Base-by-base conservation (phyloP, 2,797 vertebrate species). In the Mallotus villosus region DNA sequence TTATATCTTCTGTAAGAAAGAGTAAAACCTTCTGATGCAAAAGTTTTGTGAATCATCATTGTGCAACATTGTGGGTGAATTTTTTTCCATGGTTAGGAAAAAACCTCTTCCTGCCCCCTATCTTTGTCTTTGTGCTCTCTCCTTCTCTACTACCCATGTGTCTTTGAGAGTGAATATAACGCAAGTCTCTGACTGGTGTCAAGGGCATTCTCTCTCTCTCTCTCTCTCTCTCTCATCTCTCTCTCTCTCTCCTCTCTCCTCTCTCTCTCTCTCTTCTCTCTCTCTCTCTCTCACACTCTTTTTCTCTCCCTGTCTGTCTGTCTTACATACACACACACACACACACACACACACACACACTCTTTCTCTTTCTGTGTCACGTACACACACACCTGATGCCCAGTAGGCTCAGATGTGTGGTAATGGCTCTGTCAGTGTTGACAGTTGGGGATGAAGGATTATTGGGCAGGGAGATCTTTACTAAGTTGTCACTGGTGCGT, bases 361-460 rank as follows among this genome's bases (percentile, higher is more conserved):
- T 51, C 62, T 19, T 41, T 34, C 17, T 9, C 37, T 41, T 41
- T 41, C 37, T 41, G 37, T 12, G 11, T 12, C 32, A 34, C 32
- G 32, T 34, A 7, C 19, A 37, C 63, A 73, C 63, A 67, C 63
- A 64, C 27, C 32, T 37, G n/a, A 58, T 19, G 24, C 59, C 24
- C 49, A 19, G 27, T 6, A 16, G 12, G 8, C 37, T 32, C 60
- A 86, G 89, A 91, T 80, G 85, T 85, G 87, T 84, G 86, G 87
- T 91, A 92, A 91, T 89, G 87, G 89, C 85, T 90, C 87, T 93
- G 90, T 91, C 90, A 89, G 66, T 16, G 77, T 69, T 88, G 90
- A 89, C 90, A 89, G 86, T 84, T 81, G 73, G 78, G 84, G 81
- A 53, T 17, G 51, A 25, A 86, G 82, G 87, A 85, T 71, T 84